Evolutionary conservation across 1,140 invertebrate species (phyloP), one percentile per base, ranked within the genome.

Genomic region (Gerris buenoi): DNA sequence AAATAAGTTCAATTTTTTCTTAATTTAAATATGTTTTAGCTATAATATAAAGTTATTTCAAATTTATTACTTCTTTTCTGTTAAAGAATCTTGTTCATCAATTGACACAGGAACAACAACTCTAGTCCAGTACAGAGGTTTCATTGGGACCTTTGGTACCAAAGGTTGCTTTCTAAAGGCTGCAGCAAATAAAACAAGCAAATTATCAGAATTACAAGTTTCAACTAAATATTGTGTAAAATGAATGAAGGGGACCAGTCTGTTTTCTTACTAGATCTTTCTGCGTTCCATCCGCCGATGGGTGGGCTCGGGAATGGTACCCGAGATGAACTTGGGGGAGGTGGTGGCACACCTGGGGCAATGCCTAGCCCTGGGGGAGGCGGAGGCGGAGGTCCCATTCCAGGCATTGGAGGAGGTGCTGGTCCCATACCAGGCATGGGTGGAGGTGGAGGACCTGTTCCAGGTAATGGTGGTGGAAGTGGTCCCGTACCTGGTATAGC

Each of bases 51-150:
- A n/a, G n/a, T n/a, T n/a, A n/a, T n/a, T n/a, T n/a, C 18, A 46
- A 28, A 23, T 14, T 64, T 13, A 58, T 67, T 18, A 70, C 64
- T 46, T 58, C 67, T 63, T 67, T 70, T 46, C 23, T 60, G 5
- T 25, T 60, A 22, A 5, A 13, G 58, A 25, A 60, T 22, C 69
- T 57, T 65, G 25, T 33, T 56, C 64, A 22, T 33, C 63, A 10
- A 74, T 29, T 59, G 74, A 72, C 27, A 75, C 77, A n/a, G n/a
- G 79, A 2, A 91, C 85, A 69, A 95, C 81, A 71, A 97, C 91
- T 71, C 93, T 84, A 2, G 92, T 95, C 95, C 95, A 98, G 74
- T 95, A 98, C 1, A 98, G 79, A 0, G 95, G 93, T 76, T 91
- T 94, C 94, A 98, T 97, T 0, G 92, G 90, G 57, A 89, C 84